Evolutionary conservation across 1,140 invertebrate species (phyloP).

Genomic region (Drosophila lacertosa): DNA sequence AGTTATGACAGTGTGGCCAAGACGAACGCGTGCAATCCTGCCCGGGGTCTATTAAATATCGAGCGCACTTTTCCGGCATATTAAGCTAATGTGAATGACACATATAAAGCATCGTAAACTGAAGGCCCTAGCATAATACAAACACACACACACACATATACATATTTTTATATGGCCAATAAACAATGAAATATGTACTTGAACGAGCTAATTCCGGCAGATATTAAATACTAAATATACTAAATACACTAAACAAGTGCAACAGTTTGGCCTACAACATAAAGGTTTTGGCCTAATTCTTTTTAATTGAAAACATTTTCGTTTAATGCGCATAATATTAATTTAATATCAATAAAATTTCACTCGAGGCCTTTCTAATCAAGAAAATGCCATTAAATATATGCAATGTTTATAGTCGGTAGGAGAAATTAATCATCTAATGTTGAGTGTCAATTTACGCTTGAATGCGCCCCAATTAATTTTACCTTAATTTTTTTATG

Average conservation of each 20-base stretch:
- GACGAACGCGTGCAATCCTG: conserved; percentile 39
- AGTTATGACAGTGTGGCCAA: conserved; percentile 64
- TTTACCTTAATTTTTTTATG: conserved; percentile 1
- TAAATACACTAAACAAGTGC: conserved; percentile 13
- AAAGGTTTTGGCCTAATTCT: neutral
- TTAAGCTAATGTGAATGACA: conserved; percentile 72
- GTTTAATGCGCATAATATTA: neutral
- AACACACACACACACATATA: no score
- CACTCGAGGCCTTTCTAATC: conserved; percentile 6
- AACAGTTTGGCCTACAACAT: conserved; percentile 24
- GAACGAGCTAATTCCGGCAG: conserved; percentile 44
- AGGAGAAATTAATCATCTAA: conserved; percentile 34
- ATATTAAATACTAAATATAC: conserved; percentile 18
- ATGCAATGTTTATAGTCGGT: conserved; percentile 5
- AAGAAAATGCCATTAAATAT: conserved; percentile 5
- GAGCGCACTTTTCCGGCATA: conserved; percentile 62
- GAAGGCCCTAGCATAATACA: conserved; percentile 49
- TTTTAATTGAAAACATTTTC: neutral
- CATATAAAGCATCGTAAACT: conserved; percentile 49
- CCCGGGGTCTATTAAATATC: conserved; percentile 58
- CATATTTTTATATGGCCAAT: conserved; percentile 75
- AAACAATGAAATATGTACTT: conserved; percentile 60
- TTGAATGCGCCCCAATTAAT: conserved; percentile 21
- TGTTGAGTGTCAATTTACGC: conserved; percentile 23
- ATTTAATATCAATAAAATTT: neutral